These are phyloP conservation scores for Drymonia ruficornis DNA, from an alignment of 2,888 invertebrate species.

Conservation along the genomic window DNA sequence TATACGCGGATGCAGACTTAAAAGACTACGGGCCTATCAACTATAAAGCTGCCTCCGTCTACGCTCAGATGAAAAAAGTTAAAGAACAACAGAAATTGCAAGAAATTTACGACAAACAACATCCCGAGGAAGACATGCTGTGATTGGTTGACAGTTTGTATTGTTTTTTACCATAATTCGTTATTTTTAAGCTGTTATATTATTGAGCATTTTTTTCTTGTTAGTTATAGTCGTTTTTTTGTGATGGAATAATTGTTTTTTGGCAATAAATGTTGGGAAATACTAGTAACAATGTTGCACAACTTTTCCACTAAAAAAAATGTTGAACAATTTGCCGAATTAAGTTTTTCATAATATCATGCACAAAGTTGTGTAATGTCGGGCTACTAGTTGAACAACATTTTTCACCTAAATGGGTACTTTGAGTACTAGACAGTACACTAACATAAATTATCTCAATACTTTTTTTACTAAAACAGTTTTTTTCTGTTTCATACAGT, in stretches of 20 bases:
- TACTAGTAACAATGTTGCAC: too few relatives aligned
- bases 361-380: too few relatives aligned
- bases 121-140: slow-evolving; percentile 70
- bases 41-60: slow-evolving; percentile 95
- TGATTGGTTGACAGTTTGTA: slow-evolving; percentile 44
- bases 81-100: slow-evolving; percentile 81
- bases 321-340: too few relatives aligned
- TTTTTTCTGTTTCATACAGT: too few relatives aligned
- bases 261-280: too few relatives aligned
- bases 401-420: too few relatives aligned
- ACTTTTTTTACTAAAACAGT: too few relatives aligned
- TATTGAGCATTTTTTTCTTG: slow-evolving; percentile 2
- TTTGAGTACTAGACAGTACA: too few relatives aligned
- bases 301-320: too few relatives aligned
- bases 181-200: background rate
- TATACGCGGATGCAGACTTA: slow-evolving; percentile 95
- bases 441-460: too few relatives aligned
- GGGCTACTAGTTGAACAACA: too few relatives aligned
- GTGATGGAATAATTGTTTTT: slow-evolving; percentile 7
- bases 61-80: slow-evolving; percentile 90
- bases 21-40: slow-evolving; percentile 96
- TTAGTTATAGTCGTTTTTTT: slow-evolving; percentile 15
- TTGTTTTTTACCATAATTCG: background rate
- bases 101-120: slow-evolving; percentile 71
- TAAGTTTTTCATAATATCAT: too few relatives aligned